Conservation (phyloP, 1,140 invertebrate genomes). For the Drosophila sp. region DNA sequence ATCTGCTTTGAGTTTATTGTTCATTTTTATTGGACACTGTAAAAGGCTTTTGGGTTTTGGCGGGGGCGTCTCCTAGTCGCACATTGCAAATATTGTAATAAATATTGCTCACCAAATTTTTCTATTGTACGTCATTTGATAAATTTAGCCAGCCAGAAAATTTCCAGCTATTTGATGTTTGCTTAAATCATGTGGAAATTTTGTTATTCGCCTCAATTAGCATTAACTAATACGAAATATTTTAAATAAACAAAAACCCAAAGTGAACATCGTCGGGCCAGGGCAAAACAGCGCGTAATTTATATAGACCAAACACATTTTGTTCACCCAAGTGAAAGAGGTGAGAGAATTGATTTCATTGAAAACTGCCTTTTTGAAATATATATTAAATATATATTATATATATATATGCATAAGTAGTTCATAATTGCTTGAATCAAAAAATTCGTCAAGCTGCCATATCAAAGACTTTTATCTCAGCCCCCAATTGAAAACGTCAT, state of each 20-base stretch:
- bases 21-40: constrained; percentile 75
- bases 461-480: constrained; percentile 30
- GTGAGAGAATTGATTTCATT: background rate
- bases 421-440: constrained; percentile 40
- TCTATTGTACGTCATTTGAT: constrained; percentile 72
- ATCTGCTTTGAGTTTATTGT: constrained; percentile 41
- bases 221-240: constrained; percentile 72
- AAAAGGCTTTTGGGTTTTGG: constrained; percentile 46
- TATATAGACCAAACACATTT: background rate
- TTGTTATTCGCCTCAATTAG: constrained; percentile 56
- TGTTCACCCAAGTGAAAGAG: background rate
- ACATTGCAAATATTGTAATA: constrained; percentile 74
- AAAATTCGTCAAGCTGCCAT: constrained; percentile 42
- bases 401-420: constrained; percentile 48
- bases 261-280: background rate
- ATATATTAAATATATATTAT: background rate
- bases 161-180: constrained; percentile 54
- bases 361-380: background rate
- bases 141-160: constrained; percentile 69
- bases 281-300: background rate
- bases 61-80: background rate
- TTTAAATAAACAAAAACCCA: constrained; percentile 69
- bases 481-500: constrained; percentile 68
- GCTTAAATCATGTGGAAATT: constrained; percentile 60
- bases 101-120: constrained; percentile 59